A percentile compares a stretch with the other conserved stretches of the same genome.
phyloP scores from a whole-genome alignment of 2,113 vertebrate genomes.

The Marmota monax region DNA sequence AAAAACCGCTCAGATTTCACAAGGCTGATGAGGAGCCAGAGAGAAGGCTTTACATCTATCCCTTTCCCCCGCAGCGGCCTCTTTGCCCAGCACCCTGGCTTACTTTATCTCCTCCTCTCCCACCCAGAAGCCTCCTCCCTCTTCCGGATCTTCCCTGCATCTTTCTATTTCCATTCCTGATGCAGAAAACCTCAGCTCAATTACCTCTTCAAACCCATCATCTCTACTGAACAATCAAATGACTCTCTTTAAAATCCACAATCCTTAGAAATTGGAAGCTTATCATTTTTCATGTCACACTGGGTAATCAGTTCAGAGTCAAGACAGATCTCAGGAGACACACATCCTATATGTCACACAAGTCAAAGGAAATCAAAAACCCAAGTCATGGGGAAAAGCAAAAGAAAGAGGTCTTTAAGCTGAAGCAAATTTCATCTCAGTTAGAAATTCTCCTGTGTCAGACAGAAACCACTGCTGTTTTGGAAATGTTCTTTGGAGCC shows the following conservation, averaged over 20 bases:
- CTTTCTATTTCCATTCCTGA: background rate
- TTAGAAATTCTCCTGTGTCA: background rate
- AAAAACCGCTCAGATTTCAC: background rate
- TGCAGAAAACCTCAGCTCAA: background rate
- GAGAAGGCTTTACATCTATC: background rate
- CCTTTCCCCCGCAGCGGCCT: no score
- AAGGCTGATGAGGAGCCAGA: background rate
- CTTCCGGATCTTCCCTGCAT: background rate
- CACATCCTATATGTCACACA: background rate
- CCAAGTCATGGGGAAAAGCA: background rate
- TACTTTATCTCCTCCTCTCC: background rate
- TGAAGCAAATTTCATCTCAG: background rate
- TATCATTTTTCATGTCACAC: background rate
- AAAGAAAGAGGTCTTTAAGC: background rate
- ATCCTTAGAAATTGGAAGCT: background rate
- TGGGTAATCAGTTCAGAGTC: conserved; percentile 1
- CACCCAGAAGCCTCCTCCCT: background rate
- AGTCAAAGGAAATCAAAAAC: conserved; percentile 54
- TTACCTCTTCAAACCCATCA: background rate
- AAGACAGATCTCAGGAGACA: conserved; percentile 31
- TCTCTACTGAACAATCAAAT: conserved; percentile 9
- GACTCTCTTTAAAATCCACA: conserved; percentile 27
- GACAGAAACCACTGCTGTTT: background rate
- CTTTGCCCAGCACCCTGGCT: background rate
- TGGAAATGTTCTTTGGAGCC: background rate